Evolutionary conservation across 2,888 invertebrate genomes (phyloP).

Genomic region (Embidobia sp.): DNA sequence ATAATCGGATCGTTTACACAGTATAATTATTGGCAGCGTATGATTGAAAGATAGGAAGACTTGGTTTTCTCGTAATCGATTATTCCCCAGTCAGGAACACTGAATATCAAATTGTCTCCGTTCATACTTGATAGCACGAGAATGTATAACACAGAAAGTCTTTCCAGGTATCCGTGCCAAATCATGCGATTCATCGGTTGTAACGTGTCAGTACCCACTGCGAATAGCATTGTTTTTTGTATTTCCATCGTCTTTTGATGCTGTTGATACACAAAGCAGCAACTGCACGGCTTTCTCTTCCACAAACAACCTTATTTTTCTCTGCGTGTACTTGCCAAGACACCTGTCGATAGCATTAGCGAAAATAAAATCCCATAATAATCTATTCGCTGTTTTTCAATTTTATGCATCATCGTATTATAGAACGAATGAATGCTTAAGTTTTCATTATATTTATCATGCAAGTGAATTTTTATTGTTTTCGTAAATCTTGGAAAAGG

Average conservation of each 20-base stretch:
- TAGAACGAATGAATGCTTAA: too few species aligned
- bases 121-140: slow-evolving; percentile 17
- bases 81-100: slow-evolving; percentile 42
- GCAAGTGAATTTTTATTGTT: too few species aligned
- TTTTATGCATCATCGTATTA: too few species aligned
- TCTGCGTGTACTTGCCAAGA: too few species aligned
- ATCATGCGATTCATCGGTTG: slow-evolving; percentile 37
- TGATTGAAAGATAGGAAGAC: slow-evolving; percentile 23
- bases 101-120: slow-evolving; percentile 45
- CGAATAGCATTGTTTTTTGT: slow-evolving; percentile 48
- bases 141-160: slow-evolving; percentile 39
- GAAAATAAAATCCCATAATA: too few species aligned
- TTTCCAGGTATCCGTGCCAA: slow-evolving; percentile 20
- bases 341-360: too few species aligned
- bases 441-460: too few species aligned
- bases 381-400: too few species aligned
- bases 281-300: too few species aligned
- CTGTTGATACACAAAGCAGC: slow-evolving; percentile 34
- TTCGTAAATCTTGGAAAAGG: too few species aligned
- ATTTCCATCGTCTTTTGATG: slow-evolving; percentile 36
- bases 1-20: slow-evolving; percentile 3
- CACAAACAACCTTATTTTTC: too few species aligned
- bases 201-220: slow-evolving; percentile 49
- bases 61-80: slow-evolving; percentile 18
- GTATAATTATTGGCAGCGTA: slow-evolving; percentile 16